phyloP scores from a whole-genome alignment of 2,113 vertebrate species.

The Dasyprocta punctata region DNA sequence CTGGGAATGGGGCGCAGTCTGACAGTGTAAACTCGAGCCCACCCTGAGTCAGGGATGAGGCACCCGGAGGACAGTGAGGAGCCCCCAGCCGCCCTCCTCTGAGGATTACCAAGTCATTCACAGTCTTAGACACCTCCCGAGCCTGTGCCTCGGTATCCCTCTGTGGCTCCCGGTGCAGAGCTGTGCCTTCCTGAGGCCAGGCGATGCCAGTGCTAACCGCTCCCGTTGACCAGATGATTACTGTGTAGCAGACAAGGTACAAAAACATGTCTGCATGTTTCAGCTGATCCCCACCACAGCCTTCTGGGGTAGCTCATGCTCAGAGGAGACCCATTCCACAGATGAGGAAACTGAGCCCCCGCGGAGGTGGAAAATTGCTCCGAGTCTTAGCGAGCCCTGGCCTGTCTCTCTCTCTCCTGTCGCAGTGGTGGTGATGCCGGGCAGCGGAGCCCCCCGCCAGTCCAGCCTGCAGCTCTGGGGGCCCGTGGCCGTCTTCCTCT shows the following conservation, averaged over 20 bases:
- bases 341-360: conserved; percentile 9
- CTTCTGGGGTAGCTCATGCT: neutral
- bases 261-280: neutral
- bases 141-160: neutral
- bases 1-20: rapidly evolving
- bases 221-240: neutral
- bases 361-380: neutral
- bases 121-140: neutral
- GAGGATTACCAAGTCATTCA: neutral
- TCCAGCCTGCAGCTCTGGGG: conserved; percentile 77
- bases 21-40: neutral
- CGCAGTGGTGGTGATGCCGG: conserved; percentile 88
- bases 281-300: neutral
- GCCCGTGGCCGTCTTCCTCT: conserved; percentile 85
- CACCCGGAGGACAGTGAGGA: neutral
- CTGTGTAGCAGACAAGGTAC: neutral
- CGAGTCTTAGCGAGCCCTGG: neutral
- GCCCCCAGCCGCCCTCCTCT: neutral
- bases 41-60: neutral
- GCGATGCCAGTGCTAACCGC: neutral
- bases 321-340: conserved; percentile 5
- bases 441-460: conserved; percentile 68
- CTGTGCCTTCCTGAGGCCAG: neutral
- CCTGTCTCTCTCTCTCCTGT: conserved; percentile 67
- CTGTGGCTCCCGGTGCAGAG: neutral